Evolutionary conservation across 37 sponge, comb jelly and placozoan genomes (phyloP), one percentile per base, ranked within the genome.

Genomic region (Beroe ovata): DNA sequence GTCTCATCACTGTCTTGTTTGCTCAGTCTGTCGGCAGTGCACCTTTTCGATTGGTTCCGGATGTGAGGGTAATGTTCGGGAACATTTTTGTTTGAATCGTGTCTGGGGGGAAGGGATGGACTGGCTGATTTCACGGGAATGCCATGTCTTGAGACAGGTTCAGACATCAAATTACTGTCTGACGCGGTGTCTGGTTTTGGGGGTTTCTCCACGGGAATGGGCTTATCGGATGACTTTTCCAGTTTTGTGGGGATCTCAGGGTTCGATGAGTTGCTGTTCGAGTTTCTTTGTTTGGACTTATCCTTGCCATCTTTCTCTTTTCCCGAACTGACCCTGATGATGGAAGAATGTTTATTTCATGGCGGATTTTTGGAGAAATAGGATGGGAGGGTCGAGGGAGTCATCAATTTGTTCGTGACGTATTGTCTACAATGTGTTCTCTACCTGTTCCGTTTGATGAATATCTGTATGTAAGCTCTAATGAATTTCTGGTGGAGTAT

Each of bases 401-500:
- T n/a, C n/a, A n/a, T n/a, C n/a, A n/a, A n/a, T n/a, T n/a, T n/a
- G n/a, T n/a, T n/a, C n/a, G n/a, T n/a, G n/a, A n/a, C n/a, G n/a
- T n/a, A n/a, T n/a, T n/a, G n/a, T n/a, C n/a, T n/a, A n/a, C n/a
- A n/a, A n/a, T n/a, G n/a, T n/a, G n/a, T n/a, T n/a, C 26, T 26
- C 20, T 3, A 77, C 84, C 84, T 33, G 38, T 77, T 77, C n/a
- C 84, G 42, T 39, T 94, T 91, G 8, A 96, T 91, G 71, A 96
- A 96, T 69, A 84, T 26, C 30, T 90, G 90, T 60, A 96, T 96
- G 91, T 95, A 92, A 18, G 38, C 34, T 14, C 91, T 72, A 6
- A 96, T 88, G 41, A 91, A 96, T 30, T 66, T 54, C 29, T 89
- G 64, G 16, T 93, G 47, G 0, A 96, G 91, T 29, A 96, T 66